Evolutionary conservation across 2,888 invertebrate genomes (phyloP).

Genomic region (Leptopilina drosophilae): DNA sequence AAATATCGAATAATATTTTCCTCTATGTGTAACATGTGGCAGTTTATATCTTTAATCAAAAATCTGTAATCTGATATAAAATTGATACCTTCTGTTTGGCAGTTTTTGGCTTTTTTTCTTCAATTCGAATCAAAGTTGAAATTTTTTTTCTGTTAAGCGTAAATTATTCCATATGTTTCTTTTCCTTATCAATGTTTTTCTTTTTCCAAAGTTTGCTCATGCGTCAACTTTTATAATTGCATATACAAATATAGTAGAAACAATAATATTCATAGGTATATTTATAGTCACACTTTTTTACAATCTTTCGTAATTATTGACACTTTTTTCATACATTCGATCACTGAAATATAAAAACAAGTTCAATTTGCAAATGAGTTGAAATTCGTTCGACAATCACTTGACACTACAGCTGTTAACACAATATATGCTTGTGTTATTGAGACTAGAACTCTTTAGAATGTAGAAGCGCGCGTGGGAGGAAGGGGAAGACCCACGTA

Average conservation of each 20-base stretch:
- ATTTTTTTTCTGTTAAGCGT: not conserved
- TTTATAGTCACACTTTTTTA: too few relatives aligned
- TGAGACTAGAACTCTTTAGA: constrained; percentile 16
- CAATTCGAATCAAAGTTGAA: not conserved
- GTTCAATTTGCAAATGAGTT: not conserved
- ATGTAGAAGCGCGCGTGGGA: constrained; percentile 42
- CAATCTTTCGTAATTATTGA: not conserved
- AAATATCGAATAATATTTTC: not conserved
- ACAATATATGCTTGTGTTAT: constrained; percentile 8
- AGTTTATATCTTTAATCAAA: too few relatives aligned
- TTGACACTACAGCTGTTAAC: not conserved
- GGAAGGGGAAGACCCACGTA: constrained; percentile 33
- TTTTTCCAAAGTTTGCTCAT: not conserved
- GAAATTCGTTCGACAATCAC: not conserved
- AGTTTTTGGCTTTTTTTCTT: not conserved
- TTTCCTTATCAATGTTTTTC: not conserved
- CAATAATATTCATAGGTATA: too few relatives aligned
- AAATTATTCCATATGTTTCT: constrained; percentile 18
- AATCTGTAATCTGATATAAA: too few relatives aligned
- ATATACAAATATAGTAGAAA: too few relatives aligned
- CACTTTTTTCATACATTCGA: not conserved
- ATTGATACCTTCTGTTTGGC: not conserved
- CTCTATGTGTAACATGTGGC: too few relatives aligned
- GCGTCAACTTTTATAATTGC: not conserved
- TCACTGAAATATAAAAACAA: not conserved